Conservation (phyloP, 2,888 invertebrate species). For the Athalia rosae region DNA sequence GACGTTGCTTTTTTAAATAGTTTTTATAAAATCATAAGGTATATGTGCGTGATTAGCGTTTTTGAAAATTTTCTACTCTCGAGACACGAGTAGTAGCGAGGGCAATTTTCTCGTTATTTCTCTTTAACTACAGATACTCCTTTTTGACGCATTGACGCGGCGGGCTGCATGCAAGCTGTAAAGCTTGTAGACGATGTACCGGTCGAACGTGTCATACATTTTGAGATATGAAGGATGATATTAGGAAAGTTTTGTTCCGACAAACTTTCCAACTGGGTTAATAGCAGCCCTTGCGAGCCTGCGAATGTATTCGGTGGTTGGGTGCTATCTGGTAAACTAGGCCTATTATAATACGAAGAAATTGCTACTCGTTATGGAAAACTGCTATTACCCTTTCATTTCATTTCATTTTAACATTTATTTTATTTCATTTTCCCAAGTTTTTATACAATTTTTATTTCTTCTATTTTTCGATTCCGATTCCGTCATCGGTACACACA, state of each 20-base stretch:
- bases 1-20: no score
- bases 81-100: background rate
- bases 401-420: background rate
- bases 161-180: no score
- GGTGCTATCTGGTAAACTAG: background rate
- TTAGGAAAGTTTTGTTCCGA: slow-evolving; percentile 40
- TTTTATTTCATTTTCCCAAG: background rate
- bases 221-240: slow-evolving; percentile 44
- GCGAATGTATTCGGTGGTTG: slow-evolving; percentile 40
- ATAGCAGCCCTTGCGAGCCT: slow-evolving; percentile 28
- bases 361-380: slow-evolving; percentile 21
- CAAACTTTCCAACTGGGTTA: slow-evolving; percentile 42
- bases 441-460: background rate
- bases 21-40: background rate
- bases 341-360: slow-evolving; percentile 30
- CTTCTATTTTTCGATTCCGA: background rate
- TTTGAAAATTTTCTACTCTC: background rate
- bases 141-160: background rate
- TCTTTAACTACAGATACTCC: background rate
- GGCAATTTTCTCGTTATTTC: background rate
- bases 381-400: slow-evolving; percentile 5
- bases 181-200: background rate
- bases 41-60: background rate
- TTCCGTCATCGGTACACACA: background rate
- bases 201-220: slow-evolving; percentile 40